These are phyloP conservation scores for Alectoris magna DNA, from an alignment of 2,797 vertebrate species.

Conservation along the genomic window DNA sequence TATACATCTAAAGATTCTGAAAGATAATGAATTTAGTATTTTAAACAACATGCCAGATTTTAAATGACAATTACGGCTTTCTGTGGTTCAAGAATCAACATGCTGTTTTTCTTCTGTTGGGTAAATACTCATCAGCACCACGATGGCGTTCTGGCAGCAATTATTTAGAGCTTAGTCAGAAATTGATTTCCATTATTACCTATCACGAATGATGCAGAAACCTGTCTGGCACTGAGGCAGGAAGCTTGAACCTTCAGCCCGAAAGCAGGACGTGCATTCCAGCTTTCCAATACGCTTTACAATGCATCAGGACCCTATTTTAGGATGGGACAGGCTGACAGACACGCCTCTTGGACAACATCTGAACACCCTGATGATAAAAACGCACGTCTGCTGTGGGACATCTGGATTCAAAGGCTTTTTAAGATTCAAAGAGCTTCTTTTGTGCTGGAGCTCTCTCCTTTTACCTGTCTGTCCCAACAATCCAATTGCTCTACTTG, in stretches of 20 bases:
- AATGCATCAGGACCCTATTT: neutral
- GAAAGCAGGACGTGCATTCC: neutral
- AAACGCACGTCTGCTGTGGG: neutral
- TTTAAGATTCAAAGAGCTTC: neutral
- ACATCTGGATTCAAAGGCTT: neutral
- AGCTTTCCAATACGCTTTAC: neutral
- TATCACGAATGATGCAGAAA: neutral
- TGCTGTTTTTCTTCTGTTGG: slow-evolving; percentile 53
- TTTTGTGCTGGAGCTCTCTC: neutral
- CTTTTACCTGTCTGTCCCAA: neutral
- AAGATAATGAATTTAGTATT: slow-evolving; percentile 67
- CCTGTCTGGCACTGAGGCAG: neutral
- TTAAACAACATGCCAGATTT: slow-evolving; percentile 63
- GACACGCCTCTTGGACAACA: neutral
- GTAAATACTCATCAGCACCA: slow-evolving; percentile 63
- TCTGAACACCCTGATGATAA: neutral
- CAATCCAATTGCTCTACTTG: neutral
- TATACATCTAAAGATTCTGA: slow-evolving; percentile 50
- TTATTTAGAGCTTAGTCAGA: slow-evolving; percentile 32
- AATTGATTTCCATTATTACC: neutral
- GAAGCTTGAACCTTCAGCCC: neutral
- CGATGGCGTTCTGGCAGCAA: slow-evolving; percentile 37
- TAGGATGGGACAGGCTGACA: neutral
- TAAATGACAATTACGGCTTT: slow-evolving; percentile 60
- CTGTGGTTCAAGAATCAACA: slow-evolving; percentile 44